Conservation (phyloP, 2,888 invertebrate species). For the Linnaemya vulpina region DNA sequence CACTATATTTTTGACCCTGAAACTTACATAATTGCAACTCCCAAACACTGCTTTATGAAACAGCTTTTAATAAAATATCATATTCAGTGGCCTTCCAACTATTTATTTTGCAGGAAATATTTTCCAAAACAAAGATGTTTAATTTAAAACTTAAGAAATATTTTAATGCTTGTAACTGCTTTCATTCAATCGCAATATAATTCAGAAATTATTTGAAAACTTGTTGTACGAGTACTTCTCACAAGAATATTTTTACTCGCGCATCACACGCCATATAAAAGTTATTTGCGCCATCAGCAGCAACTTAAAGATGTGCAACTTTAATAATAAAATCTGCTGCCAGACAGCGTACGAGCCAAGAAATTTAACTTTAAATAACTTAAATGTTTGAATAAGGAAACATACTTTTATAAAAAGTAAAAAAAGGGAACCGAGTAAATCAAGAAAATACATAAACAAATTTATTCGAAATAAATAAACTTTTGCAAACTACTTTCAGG, state of each 20-base stretch:
- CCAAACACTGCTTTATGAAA: no score
- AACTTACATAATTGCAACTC: no score
- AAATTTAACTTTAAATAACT: conserved; percentile 6
- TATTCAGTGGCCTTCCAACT: no score
- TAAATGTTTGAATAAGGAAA: background rate
- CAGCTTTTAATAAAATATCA: no score
- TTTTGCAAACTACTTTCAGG: background rate
- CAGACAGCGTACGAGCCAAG: conserved; percentile 4
- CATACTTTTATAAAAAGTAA: background rate
- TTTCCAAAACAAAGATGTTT: no score
- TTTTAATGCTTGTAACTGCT: background rate
- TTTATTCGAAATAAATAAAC: background rate
- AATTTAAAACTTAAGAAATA: background rate
- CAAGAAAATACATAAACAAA: background rate
- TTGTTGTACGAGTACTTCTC: background rate
- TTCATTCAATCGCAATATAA: conserved; percentile 20
- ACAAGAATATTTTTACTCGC: background rate
- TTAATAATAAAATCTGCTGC: conserved; percentile 10
- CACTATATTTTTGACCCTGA: no score
- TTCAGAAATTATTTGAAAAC: conserved; percentile 8
- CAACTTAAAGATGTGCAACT: background rate
- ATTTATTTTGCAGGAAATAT: no score
- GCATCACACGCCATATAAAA: conserved; percentile 11
- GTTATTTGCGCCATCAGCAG: background rate
- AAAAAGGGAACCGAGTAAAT: background rate